A percentile compares a stretch with the other conserved stretches of the same genome.
Evolutionary conservation across 2,113 vertebrate species (phyloP).

Genomic region (Salvelinus sp.): DNA sequence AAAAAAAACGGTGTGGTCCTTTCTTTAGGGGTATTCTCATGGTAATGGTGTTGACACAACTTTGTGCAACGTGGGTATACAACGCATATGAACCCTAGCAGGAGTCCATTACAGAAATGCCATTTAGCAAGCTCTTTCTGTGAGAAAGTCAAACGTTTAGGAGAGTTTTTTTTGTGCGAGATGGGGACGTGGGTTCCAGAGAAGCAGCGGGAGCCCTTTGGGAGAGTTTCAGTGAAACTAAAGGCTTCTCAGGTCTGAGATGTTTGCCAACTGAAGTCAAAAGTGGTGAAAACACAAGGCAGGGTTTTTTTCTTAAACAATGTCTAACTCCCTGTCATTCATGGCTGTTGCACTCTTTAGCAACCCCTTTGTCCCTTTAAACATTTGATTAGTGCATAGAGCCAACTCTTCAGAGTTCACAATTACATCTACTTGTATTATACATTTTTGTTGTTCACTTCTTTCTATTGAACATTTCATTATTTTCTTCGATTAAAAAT

Average conservation of each 20-base stretch:
- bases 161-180: slow-evolving; percentile 58
- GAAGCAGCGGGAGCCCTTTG: slow-evolving; percentile 70
- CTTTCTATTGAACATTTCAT: too few species aligned
- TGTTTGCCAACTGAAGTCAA: slow-evolving; percentile 72
- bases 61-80: slow-evolving; percentile 77
- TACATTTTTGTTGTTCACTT: not conserved
- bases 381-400: slow-evolving; percentile 47
- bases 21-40: slow-evolving; percentile 77
- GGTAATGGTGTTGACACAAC: slow-evolving; percentile 85
- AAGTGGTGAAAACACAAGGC: slow-evolving; percentile 68
- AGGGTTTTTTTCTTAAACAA: slow-evolving; percentile 41
- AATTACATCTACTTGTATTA: not conserved
- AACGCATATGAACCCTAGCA: slow-evolving; percentile 80
- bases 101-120: slow-evolving; percentile 83
- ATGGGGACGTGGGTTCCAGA: slow-evolving; percentile 63
- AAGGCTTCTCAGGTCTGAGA: slow-evolving; percentile 68
- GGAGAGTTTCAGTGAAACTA: slow-evolving; percentile 59
- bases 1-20: slow-evolving; percentile 67
- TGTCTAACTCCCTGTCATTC: slow-evolving; percentile 36
- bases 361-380: slow-evolving; percentile 31
- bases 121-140: slow-evolving; percentile 81
- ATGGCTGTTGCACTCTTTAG: slow-evolving; percentile 59
- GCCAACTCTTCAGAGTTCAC: not conserved
- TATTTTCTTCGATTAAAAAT: not conserved
- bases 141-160: slow-evolving; percentile 82